Conservation (phyloP, 1,140 invertebrate genomes). For the Megalonaias nervosa region DNA sequence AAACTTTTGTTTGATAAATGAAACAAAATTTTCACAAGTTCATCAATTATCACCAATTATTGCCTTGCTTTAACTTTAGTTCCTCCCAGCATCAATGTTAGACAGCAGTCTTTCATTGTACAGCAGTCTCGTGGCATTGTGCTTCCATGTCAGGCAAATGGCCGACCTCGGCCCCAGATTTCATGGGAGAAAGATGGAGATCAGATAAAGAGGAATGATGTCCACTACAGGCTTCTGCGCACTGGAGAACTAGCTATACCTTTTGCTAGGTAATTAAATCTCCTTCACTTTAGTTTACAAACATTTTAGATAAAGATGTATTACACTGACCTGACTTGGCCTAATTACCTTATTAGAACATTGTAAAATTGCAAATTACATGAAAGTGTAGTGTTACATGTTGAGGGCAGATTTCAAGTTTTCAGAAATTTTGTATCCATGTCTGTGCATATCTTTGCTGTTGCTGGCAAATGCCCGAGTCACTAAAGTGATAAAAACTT, state of each 20-base stretch:
- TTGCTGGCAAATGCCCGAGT: no score
- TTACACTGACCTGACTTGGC: no score
- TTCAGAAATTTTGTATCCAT: no score
- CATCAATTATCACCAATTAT: not conserved
- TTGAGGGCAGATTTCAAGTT: no score
- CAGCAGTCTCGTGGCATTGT: constrained; percentile 59
- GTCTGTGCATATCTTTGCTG: no score
- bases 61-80: constrained; percentile 45
- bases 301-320: no score
- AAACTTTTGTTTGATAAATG: not conserved
- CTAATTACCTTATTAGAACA: no score
- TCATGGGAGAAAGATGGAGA: constrained; percentile 67
- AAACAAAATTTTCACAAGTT: not conserved
- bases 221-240: constrained; percentile 51
- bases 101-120: constrained; percentile 51
- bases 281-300: no score
- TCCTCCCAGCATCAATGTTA: constrained; percentile 56
- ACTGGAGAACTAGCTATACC: constrained; percentile 63
- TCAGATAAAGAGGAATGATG: constrained; percentile 47
- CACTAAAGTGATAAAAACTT: no score
- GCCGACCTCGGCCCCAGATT: constrained; percentile 66
- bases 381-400: no score
- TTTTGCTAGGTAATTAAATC: constrained; percentile 51
- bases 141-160: constrained; percentile 68
- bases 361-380: no score